A percentile compares a stretch with the other conserved stretches of the same genome.
phyloP scores from a whole-genome alignment of 2,888 invertebrate genomes.

The Luffia ferchaultella region DNA sequence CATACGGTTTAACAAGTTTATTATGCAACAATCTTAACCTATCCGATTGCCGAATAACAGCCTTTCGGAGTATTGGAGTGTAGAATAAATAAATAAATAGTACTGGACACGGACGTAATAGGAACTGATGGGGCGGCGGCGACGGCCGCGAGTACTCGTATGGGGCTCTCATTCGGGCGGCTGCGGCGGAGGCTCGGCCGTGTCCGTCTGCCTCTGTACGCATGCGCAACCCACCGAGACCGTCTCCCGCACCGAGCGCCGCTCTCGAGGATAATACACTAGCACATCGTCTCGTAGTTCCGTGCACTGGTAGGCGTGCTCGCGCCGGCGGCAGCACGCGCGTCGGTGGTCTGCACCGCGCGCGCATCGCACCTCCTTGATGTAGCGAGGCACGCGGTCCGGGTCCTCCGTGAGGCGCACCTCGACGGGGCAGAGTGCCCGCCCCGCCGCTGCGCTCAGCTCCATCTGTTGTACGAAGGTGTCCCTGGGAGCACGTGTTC shows the following conservation, averaged over 20 bases:
- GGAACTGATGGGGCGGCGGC: background rate
- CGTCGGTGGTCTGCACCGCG: slow-evolving; percentile 19
- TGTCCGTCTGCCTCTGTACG: slow-evolving; percentile 30
- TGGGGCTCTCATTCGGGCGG: slow-evolving; percentile 8
- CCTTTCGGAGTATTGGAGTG: slow-evolving; percentile 10
- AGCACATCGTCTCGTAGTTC: slow-evolving; percentile 47
- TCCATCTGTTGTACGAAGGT: slow-evolving; percentile 23
- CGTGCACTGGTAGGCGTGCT: slow-evolving; percentile 39
- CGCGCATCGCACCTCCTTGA: slow-evolving; percentile 41
- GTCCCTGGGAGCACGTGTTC: slow-evolving; percentile 16
- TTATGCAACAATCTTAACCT: slow-evolving; percentile 10
- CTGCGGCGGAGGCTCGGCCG: slow-evolving; percentile 15
- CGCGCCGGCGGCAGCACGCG: slow-evolving; percentile 49
- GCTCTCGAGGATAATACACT: slow-evolving; percentile 29
- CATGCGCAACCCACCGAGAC: slow-evolving; percentile 54
- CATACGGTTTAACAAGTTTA: background rate
- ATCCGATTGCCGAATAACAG: slow-evolving; percentile 18
- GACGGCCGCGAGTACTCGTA: slow-evolving; percentile 3
- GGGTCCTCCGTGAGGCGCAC: slow-evolving; percentile 32
- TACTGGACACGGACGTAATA: background rate
- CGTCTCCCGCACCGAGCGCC: slow-evolving; percentile 10
- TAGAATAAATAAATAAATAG: slow-evolving; percentile 12
- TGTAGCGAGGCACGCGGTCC: slow-evolving; percentile 39
- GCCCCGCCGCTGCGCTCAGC: slow-evolving; percentile 30
- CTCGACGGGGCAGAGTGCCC: slow-evolving; percentile 44